A percentile compares a stretch with the other conserved stretches of the same genome.
Evolutionary conservation across 2,113 vertebrate genomes (phyloP).

Genomic region (Tychaedon coryphoeus): DNA sequence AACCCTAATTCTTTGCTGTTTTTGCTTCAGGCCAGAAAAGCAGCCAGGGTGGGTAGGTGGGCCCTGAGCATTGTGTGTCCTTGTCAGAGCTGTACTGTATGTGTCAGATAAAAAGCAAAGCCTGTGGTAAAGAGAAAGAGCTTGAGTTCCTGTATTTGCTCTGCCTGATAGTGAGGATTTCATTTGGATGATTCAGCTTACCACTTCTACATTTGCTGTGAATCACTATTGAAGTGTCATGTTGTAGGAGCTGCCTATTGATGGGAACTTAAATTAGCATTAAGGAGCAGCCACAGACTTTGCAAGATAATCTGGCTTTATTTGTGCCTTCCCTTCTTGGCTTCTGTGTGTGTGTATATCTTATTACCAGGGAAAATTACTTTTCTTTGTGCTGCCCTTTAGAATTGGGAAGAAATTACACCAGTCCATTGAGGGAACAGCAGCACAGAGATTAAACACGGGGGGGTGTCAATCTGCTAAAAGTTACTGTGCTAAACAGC

Average conservation of each 20-base stretch:
- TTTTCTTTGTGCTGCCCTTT: conserved; percentile 48
- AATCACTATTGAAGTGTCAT: conserved; percentile 35
- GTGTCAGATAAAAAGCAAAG: neutral
- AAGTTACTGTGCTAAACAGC: conserved; percentile 16
- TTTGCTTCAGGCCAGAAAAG: neutral
- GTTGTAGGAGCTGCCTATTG: conserved; percentile 30
- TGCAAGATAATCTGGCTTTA: conserved; percentile 58
- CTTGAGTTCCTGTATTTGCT: neutral
- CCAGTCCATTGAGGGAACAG: conserved; percentile 9
- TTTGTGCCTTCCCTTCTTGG: conserved; percentile 39
- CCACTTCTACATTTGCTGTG: neutral
- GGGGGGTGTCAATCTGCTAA: conserved; percentile 23
- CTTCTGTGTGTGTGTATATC: conserved; percentile 40
- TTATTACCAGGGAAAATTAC: conserved; percentile 60
- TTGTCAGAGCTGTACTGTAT: rapidly evolving
- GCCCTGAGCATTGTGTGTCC: neutral
- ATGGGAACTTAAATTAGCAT: conserved; percentile 60
- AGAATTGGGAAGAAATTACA: conserved; percentile 49
- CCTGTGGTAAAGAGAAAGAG: neutral
- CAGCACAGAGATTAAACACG: conserved; percentile 48
- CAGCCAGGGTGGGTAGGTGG: neutral
- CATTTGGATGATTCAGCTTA: conserved; percentile 1
- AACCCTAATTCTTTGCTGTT: rapidly evolving
- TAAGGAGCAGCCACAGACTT: conserved; percentile 43
- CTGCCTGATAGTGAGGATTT: neutral